These are phyloP conservation scores for Myotis lucifugus DNA, from an alignment of 2,113 vertebrate species.

Conservation along the genomic window DNA sequence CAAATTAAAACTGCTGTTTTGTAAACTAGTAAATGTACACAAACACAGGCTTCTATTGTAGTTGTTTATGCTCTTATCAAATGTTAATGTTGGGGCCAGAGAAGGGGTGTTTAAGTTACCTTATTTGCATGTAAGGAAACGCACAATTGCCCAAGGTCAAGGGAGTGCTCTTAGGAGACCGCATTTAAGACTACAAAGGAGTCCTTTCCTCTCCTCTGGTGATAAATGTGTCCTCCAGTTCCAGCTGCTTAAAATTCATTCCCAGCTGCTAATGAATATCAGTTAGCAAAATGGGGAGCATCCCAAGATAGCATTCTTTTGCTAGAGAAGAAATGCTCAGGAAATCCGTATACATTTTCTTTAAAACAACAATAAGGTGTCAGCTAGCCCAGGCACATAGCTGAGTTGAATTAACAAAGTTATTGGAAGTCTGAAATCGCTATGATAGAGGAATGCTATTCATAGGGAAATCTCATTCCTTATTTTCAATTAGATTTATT, in stretches of 20 bases:
- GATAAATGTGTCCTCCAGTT: not conserved
- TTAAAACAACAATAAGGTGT: not conserved
- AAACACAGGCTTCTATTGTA: not conserved
- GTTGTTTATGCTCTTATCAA: not conserved
- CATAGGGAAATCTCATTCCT: conserved; percentile 15
- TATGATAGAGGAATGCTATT: not conserved
- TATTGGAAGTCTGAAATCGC: conserved; percentile 52
- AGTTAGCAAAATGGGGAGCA: not conserved
- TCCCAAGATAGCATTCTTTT: not conserved
- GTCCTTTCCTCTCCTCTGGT: not conserved
- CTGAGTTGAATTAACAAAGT: conserved; percentile 42
- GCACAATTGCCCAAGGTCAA: conserved; percentile 6
- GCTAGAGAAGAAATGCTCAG: not conserved
- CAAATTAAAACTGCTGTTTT: not conserved
- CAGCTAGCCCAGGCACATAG: not conserved
- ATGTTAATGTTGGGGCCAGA: not conserved
- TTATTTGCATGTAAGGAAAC: conserved; percentile 34
- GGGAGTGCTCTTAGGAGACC: not conserved
- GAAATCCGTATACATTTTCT: not conserved
- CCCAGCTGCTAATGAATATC: not conserved
- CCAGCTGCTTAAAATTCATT: conserved; percentile 7
- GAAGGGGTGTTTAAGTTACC: not conserved
- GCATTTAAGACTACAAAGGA: not conserved
- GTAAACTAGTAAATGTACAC: not conserved
- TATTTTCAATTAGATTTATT: conserved; percentile 52